phyloP scores from a whole-genome alignment of 2,113 vertebrate genomes.

The Oryzias curvinotus region DNA sequence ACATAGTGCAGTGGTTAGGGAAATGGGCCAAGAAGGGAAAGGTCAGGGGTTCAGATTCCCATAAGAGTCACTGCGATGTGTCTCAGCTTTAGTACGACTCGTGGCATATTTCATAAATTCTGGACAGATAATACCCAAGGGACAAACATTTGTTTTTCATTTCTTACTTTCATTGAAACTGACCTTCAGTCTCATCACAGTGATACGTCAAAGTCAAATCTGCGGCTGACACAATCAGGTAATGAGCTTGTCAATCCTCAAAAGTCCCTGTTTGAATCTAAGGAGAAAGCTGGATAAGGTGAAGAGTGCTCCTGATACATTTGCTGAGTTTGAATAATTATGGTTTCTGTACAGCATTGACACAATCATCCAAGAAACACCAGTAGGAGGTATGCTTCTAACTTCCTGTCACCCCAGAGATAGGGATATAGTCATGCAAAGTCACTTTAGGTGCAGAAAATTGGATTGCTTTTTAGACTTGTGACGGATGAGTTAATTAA shows the following conservation, averaged over 20 bases:
- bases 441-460: constrained; percentile 57
- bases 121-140: not conserved
- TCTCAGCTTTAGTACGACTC: constrained; percentile 36
- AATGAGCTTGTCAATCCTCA: constrained; percentile 57
- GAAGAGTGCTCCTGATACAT: constrained; percentile 31
- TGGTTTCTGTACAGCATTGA: not conserved
- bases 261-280: constrained; percentile 35
- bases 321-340: constrained; percentile 43
- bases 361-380: constrained; percentile 9
- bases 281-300: constrained; percentile 28
- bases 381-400: constrained; percentile 26
- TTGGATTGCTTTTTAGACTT: constrained; percentile 63
- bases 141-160: constrained; percentile 15
- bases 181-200: constrained; percentile 15
- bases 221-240: constrained; percentile 43
- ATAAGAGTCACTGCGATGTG: constrained; percentile 30
- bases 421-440: constrained; percentile 37
- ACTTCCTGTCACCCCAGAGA: constrained; percentile 48
- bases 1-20: constrained; percentile 68
- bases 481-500: constrained; percentile 75
- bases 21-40: constrained; percentile 67
- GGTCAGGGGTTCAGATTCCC: constrained; percentile 67
- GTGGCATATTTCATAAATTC: constrained; percentile 7
- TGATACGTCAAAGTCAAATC: constrained; percentile 38
- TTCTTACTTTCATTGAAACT: constrained; percentile 1